Evolutionary conservation across 1,140 invertebrate species (phyloP), one percentile per base, ranked within the genome.

Genomic region (Zaprionus ornatus): DNA sequence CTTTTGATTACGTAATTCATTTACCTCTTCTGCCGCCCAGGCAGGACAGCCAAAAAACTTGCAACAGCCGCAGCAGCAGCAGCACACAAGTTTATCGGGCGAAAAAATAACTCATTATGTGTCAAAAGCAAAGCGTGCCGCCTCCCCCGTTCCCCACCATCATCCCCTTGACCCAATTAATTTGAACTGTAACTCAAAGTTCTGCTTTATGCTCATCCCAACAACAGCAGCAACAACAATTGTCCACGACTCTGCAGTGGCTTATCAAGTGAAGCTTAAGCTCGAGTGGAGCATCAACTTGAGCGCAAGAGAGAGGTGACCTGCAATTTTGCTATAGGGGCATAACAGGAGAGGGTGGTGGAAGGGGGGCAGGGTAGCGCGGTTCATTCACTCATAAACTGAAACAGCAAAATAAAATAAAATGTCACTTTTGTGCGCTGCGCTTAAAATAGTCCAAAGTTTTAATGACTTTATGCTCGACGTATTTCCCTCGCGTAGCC

Each of bases 1-100:
- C 77, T 84, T 84, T 88, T 88, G 84, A 90, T 88, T 88, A 88
- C 74, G 67, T 80, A 88, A 90, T 88, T 90, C 74, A 84, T 88
- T 88, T 79, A 88, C 74, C 80, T 80, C 72, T 48, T 48, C 25
- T 45, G n/a, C 6, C 9, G 40, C 1, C 15, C 25, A 27, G 52
- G 23, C 21, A 35, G 37, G 21, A 76, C 67, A 63, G 54, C 35
- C 10, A 59, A 80, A 77, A 57, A 80, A 80, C 27, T 74, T 76
- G 59, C 69, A 68, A 35, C 35, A 15, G 40, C 40, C 5, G 7
- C 69, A 68, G 50, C 64, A 23, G 40, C 69, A 68, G 50, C 64
- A 23, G n/a, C 64, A 82, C 65, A 65, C 80, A 75, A 88, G 79
- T 78, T 87, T 80, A 87, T 88, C 74, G 66, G 67, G 15, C 71